phyloP scores from a whole-genome alignment of 64 coral and sea anemone species.

The Dendronephthya gigantea region DNA sequence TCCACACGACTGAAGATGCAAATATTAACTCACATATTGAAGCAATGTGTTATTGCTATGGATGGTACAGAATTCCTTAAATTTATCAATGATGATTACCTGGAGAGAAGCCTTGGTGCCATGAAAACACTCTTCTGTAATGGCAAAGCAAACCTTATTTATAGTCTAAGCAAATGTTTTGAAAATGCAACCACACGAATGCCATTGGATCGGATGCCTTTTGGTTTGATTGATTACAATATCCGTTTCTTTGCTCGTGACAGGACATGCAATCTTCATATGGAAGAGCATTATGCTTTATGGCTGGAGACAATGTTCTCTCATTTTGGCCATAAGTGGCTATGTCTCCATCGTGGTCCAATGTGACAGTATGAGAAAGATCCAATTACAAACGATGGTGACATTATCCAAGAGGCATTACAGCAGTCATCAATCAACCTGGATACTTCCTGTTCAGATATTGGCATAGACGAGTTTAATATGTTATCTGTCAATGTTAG shows the following conservation, averaged over 20 bases:
- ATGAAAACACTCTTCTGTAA: not conserved
- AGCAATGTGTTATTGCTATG: not conserved
- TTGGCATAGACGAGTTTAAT: no score
- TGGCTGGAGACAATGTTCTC: not conserved
- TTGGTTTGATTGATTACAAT: conserved; percentile 4
- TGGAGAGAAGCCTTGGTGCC: not conserved
- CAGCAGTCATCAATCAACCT: not conserved
- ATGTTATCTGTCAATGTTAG: no score
- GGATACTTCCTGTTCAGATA: no score
- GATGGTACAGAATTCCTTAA: conserved; percentile 5
- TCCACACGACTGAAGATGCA: not conserved
- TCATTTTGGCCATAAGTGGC: conserved; percentile 3
- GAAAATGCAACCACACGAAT: not conserved
- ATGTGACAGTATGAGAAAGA: not conserved
- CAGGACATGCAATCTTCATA: not conserved
- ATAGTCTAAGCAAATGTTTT: conserved; percentile 20
- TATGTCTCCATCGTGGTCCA: not conserved
- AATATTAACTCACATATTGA: not conserved
- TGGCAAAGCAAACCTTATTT: not conserved
- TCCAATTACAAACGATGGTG: not conserved
- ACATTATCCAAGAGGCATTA: conserved; percentile 17
- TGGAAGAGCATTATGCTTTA: not conserved
- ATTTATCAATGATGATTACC: not conserved
- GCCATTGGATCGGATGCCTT: conserved; percentile 14
- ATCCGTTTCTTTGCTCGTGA: conserved; percentile 5